phyloP scores from a whole-genome alignment of 2,113 vertebrate genomes.

The Numenius arquata region DNA sequence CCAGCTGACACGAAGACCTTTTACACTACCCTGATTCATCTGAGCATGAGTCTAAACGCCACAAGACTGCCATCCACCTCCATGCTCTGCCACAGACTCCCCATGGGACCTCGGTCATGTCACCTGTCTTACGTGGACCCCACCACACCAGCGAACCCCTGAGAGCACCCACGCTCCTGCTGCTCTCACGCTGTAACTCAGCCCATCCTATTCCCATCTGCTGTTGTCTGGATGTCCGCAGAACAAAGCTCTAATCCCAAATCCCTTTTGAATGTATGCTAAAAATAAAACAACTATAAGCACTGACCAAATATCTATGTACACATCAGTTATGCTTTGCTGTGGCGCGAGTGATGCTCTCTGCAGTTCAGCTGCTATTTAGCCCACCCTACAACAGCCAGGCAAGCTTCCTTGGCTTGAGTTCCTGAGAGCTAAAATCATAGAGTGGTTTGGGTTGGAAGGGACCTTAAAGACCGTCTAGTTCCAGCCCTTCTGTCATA shows the following conservation, averaged over 20 bases:
- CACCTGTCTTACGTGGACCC: accelerated
- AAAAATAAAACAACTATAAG: background rate
- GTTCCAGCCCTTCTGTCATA: background rate
- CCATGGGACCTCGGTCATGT: accelerated
- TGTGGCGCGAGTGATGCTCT: background rate
- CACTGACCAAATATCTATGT: background rate
- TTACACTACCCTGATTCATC: accelerated
- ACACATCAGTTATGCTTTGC: background rate
- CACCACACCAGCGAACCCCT: accelerated
- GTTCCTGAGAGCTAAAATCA: too few relatives aligned
- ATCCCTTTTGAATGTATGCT: background rate
- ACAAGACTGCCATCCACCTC: accelerated
- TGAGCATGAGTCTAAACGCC: background rate
- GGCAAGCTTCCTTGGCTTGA: too few relatives aligned
- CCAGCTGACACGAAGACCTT: background rate
- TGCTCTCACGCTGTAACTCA: background rate
- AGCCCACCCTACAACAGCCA: background rate
- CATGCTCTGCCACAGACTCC: background rate
- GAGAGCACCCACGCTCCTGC: background rate
- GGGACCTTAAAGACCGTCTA: too few relatives aligned
- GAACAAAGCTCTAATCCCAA: constrained; percentile 18
- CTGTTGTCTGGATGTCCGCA: background rate
- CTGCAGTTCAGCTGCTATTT: background rate
- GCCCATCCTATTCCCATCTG: background rate
- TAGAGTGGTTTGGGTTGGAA: too few relatives aligned